Percentiles rank a stretch among this genome's conserved stretches.
These are phyloP conservation scores for Asteroscopus sphinx DNA, from an alignment of 2,888 invertebrate species.

Conservation along the genomic window DNA sequence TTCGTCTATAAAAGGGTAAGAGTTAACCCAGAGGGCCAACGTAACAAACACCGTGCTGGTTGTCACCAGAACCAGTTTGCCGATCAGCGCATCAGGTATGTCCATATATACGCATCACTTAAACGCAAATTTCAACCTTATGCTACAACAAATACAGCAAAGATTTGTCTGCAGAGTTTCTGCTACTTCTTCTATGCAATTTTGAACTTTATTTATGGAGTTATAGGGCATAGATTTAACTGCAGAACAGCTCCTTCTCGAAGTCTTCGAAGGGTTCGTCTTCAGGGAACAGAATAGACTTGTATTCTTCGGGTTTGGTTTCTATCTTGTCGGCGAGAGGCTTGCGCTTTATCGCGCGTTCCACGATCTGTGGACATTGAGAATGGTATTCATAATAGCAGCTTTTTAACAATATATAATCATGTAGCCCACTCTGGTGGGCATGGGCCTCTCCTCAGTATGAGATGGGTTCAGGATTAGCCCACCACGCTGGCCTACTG, in stretches of 20 bases:
- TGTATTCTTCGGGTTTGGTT: constrained; percentile 80
- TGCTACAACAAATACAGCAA: not conserved
- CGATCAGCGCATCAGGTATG: constrained; percentile 88
- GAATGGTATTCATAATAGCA: not conserved
- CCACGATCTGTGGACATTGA: constrained; percentile 83
- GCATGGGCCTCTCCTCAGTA: too few species aligned
- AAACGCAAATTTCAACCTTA: constrained; percentile 18
- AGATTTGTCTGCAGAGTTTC: constrained; percentile 86
- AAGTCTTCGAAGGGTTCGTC: constrained; percentile 90
- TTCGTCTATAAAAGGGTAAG: constrained; percentile 92
- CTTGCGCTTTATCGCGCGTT: constrained; percentile 88
- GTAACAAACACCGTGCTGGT: constrained; percentile 88
- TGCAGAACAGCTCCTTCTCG: constrained; percentile 91
- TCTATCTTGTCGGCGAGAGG: constrained; percentile 78
- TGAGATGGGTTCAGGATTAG: too few species aligned
- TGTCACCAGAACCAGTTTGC: constrained; percentile 89
- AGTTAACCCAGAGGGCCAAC: constrained; percentile 91
- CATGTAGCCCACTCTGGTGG: too few species aligned
- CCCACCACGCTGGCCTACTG: too few species aligned
- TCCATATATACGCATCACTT: constrained; percentile 82
- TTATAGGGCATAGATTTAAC: constrained; percentile 62
- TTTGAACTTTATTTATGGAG: constrained; percentile 13
- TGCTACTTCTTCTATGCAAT: constrained; percentile 56
- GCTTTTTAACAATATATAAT: too few species aligned
- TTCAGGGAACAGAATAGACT: constrained; percentile 91